phyloP scores from a whole-genome alignment of 2,797 vertebrate species.

The Xyrichtys novacula region DNA sequence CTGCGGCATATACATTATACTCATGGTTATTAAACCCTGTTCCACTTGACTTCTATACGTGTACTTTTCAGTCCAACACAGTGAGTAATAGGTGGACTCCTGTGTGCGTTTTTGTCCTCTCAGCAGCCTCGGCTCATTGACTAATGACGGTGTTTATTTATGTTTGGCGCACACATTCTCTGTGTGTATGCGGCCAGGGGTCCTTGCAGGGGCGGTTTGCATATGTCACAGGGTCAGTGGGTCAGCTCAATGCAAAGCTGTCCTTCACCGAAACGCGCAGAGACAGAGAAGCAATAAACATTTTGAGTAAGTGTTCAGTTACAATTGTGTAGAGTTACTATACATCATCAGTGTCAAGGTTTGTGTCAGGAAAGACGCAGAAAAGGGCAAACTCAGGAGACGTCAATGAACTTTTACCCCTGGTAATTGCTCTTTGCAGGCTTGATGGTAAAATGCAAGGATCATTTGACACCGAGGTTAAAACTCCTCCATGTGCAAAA shows the following conservation, averaged over 20 bases:
- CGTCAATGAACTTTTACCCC: conserved; percentile 20
- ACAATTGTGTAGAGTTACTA: conserved; percentile 42
- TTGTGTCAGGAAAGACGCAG: conserved; percentile 8
- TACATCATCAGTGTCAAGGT: conserved; percentile 17
- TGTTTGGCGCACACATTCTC: conserved; percentile 36
- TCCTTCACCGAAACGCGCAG: conserved; percentile 42
- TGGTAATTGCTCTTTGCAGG: background rate
- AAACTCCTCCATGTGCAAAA: background rate
- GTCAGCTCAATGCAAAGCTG: conserved; percentile 46
- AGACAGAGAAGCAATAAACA: conserved; percentile 81
- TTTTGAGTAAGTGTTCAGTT: conserved; percentile 24
- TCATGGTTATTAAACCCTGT: conserved; percentile 8
- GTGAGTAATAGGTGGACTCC: conserved; percentile 17
- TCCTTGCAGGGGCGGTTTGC: conserved; percentile 37
- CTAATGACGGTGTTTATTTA: conserved; percentile 65
- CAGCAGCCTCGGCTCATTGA: conserved; percentile 37
- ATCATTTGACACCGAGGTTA: background rate
- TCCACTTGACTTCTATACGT: conserved; percentile 14
- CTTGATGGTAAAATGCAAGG: background rate
- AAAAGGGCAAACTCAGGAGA: background rate
- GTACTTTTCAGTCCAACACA: background rate
- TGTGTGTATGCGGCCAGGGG: conserved; percentile 15
- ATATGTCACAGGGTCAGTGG: conserved; percentile 53
- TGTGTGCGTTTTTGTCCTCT: conserved; percentile 36
- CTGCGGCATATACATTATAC: conserved; percentile 8